Evolutionary conservation across 1,140 invertebrate genomes (phyloP).

Genomic region (Micrasema longulum): DNA sequence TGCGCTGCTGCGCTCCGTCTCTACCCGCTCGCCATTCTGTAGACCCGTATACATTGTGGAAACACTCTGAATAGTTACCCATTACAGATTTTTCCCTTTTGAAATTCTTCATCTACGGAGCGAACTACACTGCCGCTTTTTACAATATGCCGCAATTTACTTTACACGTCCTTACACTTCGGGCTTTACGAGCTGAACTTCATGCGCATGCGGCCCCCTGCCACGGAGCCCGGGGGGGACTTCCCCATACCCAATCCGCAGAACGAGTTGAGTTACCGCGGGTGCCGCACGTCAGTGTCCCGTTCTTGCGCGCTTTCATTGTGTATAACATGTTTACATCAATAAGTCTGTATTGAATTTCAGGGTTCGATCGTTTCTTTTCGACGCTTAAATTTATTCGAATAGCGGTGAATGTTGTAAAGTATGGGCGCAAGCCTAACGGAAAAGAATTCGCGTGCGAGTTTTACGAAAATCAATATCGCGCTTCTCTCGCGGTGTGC

Average conservation of each 20-base stretch:
- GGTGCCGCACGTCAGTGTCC: conserved; percentile 1
- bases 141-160: not conserved
- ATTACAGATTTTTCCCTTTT: too few species aligned
- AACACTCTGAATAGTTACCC: not conserved
- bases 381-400: conserved; percentile 15
- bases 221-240: conserved; percentile 13
- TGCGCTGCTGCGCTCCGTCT: too few species aligned
- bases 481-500: conserved; percentile 45
- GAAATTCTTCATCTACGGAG: not conserved
- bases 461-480: conserved; percentile 48
- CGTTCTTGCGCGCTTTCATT: conserved; percentile 18
- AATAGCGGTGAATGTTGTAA: conserved; percentile 4
- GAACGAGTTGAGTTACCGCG: conserved; percentile 36
- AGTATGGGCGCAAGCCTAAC: not conserved
- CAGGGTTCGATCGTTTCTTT: not conserved
- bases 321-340: conserved; percentile 41
- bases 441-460: conserved; percentile 38
- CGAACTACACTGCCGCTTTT: not conserved
- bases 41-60: conserved; percentile 7
- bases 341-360: conserved; percentile 8
- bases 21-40: conserved; percentile 19
- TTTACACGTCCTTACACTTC: not conserved
- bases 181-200: not conserved
- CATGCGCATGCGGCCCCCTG: conserved; percentile 39
- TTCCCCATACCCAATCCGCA: conserved; percentile 21